These are phyloP conservation scores for Bos indicus DNA, from an alignment of 2,113 vertebrate genomes.

Conservation along the genomic window DNA sequence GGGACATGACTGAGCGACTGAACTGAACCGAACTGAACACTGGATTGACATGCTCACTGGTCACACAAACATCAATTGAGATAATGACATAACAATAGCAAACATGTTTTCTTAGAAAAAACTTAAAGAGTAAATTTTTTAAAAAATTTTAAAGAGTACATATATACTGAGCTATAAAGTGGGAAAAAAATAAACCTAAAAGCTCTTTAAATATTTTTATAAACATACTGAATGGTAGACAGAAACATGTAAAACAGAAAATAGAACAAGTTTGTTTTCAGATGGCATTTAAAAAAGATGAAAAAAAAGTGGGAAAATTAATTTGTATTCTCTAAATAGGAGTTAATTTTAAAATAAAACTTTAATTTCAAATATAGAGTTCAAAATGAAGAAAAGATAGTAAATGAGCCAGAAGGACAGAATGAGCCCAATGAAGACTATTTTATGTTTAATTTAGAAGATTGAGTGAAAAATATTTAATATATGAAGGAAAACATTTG, in stretches of 20 bases:
- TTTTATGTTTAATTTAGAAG: neutral
- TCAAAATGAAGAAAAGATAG: neutral
- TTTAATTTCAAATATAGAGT: neutral
- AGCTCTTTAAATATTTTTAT: neutral
- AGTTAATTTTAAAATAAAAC: neutral
- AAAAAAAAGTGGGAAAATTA: neutral
- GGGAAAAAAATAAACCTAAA: neutral
- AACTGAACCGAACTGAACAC: neutral
- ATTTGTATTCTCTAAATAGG: neutral
- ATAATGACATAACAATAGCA: constrained; percentile 21
- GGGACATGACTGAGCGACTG: too few relatives aligned
- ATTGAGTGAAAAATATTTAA: neutral
- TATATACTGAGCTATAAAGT: neutral
- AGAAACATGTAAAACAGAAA: neutral
- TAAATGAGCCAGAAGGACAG: neutral
- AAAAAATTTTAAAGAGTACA: neutral
- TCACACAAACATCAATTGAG: neutral
- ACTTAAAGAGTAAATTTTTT: neutral
- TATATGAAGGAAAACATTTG: neutral
- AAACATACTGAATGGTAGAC: neutral
- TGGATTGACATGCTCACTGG: neutral
- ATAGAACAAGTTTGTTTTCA: neutral
- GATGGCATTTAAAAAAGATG: neutral
- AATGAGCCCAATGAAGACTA: neutral
- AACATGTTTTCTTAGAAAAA: neutral